Conservation (phyloP, 2,888 invertebrate genomes). For the Leptura quadrifasciata region DNA sequence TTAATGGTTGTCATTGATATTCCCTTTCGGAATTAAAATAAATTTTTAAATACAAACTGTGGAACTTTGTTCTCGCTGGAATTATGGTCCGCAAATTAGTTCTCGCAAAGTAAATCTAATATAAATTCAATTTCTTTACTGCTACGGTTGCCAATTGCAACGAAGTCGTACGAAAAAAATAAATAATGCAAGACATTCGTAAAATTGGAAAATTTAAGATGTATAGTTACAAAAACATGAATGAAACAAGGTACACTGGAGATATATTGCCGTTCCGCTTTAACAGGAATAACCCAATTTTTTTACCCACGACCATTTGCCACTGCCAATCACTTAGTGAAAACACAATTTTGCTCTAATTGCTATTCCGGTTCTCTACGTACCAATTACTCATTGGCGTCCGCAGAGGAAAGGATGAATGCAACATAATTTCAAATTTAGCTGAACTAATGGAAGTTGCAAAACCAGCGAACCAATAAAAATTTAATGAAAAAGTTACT, state of each 20-base stretch:
- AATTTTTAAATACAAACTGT: slow-evolving; percentile 1
- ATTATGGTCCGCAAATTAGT: not conserved
- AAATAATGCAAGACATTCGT: not conserved
- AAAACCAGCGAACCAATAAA: no score
- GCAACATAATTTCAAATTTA: no score
- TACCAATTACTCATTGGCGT: slow-evolving; percentile 8
- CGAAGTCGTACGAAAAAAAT: not conserved
- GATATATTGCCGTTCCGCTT: not conserved
- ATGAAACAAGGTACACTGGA: not conserved
- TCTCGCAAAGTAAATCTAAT: slow-evolving; percentile 14
- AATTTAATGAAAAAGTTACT: no score
- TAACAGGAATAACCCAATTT: slow-evolving; percentile 10
- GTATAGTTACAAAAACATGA: no score
- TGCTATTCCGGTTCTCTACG: slow-evolving; percentile 19
- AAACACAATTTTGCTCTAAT: slow-evolving; percentile 28
- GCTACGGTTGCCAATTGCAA: not conserved
- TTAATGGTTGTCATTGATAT: slow-evolving; percentile 20
- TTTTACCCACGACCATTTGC: slow-evolving; percentile 26
- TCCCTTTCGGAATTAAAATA: slow-evolving; percentile 4
- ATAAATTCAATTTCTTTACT: slow-evolving; percentile 6
- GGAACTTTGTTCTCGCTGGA: slow-evolving; percentile 6
- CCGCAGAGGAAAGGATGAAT: not conserved
- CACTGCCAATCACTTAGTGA: slow-evolving; percentile 27
- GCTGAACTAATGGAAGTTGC: no score
- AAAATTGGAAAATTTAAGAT: not conserved